Percentiles rank a stretch among this genome's conserved stretches.
phyloP scores from a whole-genome alignment of 2,888 invertebrate genomes.

The Polydesmus complanatus region DNA sequence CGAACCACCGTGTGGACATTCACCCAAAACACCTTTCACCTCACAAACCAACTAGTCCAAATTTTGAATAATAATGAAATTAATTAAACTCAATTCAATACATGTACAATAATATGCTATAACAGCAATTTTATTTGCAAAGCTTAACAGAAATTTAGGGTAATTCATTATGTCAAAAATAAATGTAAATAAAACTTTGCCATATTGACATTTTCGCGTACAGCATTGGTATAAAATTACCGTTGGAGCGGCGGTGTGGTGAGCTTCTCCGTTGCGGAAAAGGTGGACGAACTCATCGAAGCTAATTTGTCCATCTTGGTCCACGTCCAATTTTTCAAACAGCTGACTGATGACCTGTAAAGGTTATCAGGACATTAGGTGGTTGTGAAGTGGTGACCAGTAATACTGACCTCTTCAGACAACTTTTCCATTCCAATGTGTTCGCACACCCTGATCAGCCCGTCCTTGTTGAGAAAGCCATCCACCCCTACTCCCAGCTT shows the following conservation, averaged over 20 bases:
- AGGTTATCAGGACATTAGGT: not conserved
- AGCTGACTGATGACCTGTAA: constrained; percentile 42
- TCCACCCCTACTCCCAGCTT: constrained; percentile 45
- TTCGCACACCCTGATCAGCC: constrained; percentile 49
- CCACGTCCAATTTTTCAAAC: constrained; percentile 48
- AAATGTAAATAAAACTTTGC: no score
- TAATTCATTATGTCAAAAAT: no score
- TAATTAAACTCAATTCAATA: no score
- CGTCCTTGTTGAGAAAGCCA: constrained; percentile 47
- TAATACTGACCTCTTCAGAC: constrained; percentile 42
- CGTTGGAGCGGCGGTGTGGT: not conserved
- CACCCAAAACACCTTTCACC: no score
- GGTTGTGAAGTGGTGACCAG: not conserved
- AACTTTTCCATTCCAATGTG: constrained; percentile 51
- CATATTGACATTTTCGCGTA: no score
- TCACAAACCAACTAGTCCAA: no score
- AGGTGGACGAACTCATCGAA: constrained; percentile 50
- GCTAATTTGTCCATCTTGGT: constrained; percentile 48
- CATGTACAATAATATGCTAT: no score
- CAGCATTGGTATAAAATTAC: no score
- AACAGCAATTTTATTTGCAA: no score
- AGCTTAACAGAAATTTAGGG: no score
- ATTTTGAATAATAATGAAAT: no score
- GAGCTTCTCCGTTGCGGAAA: constrained; percentile 39
- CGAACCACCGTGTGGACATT: no score